These are phyloP conservation scores for Drosophila sp. DNA, from an alignment of 1,140 invertebrate species.

Conservation along the genomic window DNA sequence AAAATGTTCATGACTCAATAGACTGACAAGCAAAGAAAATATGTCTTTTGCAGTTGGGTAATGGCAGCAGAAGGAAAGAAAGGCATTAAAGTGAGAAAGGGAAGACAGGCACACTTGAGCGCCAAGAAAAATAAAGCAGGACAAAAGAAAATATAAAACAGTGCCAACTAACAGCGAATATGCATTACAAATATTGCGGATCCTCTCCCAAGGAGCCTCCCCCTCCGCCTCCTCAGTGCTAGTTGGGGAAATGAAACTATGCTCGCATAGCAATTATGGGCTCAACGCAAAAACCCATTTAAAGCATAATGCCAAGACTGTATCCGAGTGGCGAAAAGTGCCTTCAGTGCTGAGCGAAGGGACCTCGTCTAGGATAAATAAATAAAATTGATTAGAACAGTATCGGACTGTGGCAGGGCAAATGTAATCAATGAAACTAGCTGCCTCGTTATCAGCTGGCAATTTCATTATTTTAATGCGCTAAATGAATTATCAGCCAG, in stretches of 20 bases:
- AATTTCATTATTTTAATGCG: constrained; percentile 78
- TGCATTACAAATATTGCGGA: constrained; percentile 75
- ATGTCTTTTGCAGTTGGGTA: constrained; percentile 57
- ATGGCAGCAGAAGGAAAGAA: constrained; percentile 8
- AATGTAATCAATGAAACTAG: constrained; percentile 28
- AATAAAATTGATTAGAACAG: constrained; percentile 76
- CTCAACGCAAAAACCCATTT: constrained; percentile 45
- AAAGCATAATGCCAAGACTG: constrained; percentile 46
- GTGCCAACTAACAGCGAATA: constrained; percentile 65
- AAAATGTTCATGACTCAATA: constrained; percentile 81
- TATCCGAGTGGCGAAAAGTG: constrained; percentile 23
- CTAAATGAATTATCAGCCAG: constrained; percentile 56
- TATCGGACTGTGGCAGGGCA: constrained; percentile 25
- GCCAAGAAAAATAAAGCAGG: constrained; percentile 15
- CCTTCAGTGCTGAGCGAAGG: constrained; percentile 8
- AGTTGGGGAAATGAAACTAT: constrained; percentile 43
- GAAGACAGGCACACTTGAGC: constrained; percentile 41
- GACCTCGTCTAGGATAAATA: constrained; percentile 40
- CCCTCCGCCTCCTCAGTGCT: too few species aligned
- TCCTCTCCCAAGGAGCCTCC: neutral
- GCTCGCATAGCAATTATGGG: constrained; percentile 59
- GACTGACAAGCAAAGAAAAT: constrained; percentile 71
- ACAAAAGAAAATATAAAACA: constrained; percentile 44
- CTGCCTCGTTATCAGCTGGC: constrained; percentile 67
- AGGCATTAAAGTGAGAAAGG: constrained; percentile 57